Conservation (phyloP, 1,140 invertebrate genomes). For the Tigriopus japonicus region DNA sequence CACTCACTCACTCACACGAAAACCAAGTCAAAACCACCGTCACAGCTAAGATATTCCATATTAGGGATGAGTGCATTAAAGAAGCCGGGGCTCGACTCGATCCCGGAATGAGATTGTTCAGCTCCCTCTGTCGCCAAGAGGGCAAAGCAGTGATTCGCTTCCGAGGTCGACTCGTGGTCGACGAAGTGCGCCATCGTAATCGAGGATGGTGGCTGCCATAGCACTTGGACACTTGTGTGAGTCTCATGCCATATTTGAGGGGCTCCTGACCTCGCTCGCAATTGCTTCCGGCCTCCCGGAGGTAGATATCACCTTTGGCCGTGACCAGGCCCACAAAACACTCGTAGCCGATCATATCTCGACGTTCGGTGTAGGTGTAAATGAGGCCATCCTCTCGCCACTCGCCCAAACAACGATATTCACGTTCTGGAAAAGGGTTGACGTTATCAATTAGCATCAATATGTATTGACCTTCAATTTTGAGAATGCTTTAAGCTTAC, state of each 20-base stretch:
- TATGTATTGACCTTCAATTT: not conserved
- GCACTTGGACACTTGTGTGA: conserved; percentile 20
- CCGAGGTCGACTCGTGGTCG: not conserved
- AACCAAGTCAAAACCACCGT: no score
- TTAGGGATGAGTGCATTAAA: no score
- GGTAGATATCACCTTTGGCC: conserved; percentile 37
- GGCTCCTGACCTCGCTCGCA: conserved; percentile 43
- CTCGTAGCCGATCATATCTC: conserved; percentile 42
- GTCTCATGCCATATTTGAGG: conserved; percentile 40
- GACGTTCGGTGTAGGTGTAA: conserved; percentile 47
- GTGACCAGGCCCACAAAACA: conserved; percentile 49
- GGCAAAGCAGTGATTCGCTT: not conserved
- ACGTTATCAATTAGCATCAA: not conserved
- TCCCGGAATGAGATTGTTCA: not conserved
- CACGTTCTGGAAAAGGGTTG: conserved; percentile 36
- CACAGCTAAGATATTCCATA: no score
- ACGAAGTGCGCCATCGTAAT: not conserved
- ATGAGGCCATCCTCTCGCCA: conserved; percentile 44
- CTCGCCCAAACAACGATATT: conserved; percentile 47
- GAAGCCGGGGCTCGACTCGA: no score
- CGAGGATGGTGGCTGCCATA: not conserved
- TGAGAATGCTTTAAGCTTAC: conserved; percentile 24
- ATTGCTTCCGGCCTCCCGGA: conserved; percentile 47
- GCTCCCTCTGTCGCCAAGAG: not conserved
- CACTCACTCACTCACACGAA: no score